Conservation (phyloP, 2,113 vertebrate species). For the Alligator sinensis region DNA sequence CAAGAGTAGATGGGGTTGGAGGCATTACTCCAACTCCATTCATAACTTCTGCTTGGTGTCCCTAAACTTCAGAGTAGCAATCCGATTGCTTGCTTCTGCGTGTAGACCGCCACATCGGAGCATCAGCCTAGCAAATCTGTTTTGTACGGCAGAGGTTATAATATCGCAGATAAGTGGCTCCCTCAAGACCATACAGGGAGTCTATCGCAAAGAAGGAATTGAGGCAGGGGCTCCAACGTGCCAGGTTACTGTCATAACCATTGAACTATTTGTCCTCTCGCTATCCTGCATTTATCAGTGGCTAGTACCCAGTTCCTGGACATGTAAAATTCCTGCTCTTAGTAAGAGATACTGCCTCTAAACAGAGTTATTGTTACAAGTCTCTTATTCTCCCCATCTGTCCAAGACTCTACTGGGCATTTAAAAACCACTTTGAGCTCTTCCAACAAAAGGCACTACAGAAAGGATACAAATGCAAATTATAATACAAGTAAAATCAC, state of each 20-base stretch:
- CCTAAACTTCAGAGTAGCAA: not conserved
- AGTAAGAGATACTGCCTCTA: not conserved
- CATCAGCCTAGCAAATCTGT: not conserved
- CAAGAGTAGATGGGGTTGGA: not conserved
- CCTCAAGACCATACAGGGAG: not conserved
- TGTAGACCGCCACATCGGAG: not conserved
- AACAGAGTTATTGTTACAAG: not conserved
- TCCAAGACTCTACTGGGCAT: rapidly evolving
- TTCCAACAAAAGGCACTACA: not conserved
- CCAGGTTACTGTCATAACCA: not conserved
- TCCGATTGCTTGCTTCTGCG: not conserved
- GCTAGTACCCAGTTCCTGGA: not conserved
- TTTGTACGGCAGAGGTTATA: no score
- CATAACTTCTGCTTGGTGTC: not conserved
- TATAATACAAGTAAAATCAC: not conserved
- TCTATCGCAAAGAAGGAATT: not conserved
- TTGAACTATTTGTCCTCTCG: not conserved
- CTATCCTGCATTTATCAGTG: not conserved
- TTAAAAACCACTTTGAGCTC: constrained; percentile 35
- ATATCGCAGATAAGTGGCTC: not conserved
- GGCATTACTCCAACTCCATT: rapidly evolving
- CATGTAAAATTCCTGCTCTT: not conserved
- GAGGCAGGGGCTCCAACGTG: not conserved
- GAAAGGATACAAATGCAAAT: not conserved
- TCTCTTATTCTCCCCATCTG: not conserved